phyloP scores from a whole-genome alignment of 2,888 invertebrate species.

The Ectemnius cavifrons region DNA sequence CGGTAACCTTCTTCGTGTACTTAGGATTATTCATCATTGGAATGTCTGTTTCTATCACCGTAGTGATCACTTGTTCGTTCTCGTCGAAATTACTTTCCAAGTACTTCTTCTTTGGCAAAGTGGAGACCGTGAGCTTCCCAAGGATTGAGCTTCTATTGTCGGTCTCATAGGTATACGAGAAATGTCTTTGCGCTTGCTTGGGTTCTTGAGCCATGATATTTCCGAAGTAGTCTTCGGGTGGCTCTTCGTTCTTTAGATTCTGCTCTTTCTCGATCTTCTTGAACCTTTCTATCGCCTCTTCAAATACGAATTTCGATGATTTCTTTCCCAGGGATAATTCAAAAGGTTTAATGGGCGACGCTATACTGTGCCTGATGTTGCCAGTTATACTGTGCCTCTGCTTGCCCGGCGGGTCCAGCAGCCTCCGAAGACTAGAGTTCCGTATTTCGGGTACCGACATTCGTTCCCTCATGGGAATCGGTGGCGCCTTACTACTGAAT shows the following conservation, averaged over 20 bases:
- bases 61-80: slow-evolving; percentile 73
- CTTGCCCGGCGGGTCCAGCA: slow-evolving; percentile 71
- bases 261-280: slow-evolving; percentile 52
- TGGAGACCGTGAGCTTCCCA: slow-evolving; percentile 60
- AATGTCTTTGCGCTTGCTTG: slow-evolving; percentile 72
- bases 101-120: slow-evolving; percentile 69
- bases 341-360: slow-evolving; percentile 48
- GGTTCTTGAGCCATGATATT: slow-evolving; percentile 55
- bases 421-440: slow-evolving; percentile 69
- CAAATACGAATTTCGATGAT: slow-evolving; percentile 50
- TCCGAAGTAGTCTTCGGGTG: slow-evolving; percentile 12
- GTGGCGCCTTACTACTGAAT: slow-evolving; percentile 33
- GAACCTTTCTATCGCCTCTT: slow-evolving; percentile 53
- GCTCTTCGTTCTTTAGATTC: slow-evolving; percentile 45
- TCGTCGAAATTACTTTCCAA: slow-evolving; percentile 74
- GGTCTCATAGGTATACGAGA: slow-evolving; percentile 73
- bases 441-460: slow-evolving; percentile 75
- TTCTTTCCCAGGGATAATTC: slow-evolving; percentile 43
- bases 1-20: slow-evolving; percentile 67
- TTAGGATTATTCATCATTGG: slow-evolving; percentile 69
- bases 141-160: slow-evolving; percentile 53
- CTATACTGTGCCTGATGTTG: slow-evolving; percentile 61
- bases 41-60: slow-evolving; percentile 73
- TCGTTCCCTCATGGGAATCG: slow-evolving; percentile 63
- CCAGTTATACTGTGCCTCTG: slow-evolving; percentile 74